phyloP scores from a whole-genome alignment of 2,113 vertebrate species.

The Podiceps cristatus region DNA sequence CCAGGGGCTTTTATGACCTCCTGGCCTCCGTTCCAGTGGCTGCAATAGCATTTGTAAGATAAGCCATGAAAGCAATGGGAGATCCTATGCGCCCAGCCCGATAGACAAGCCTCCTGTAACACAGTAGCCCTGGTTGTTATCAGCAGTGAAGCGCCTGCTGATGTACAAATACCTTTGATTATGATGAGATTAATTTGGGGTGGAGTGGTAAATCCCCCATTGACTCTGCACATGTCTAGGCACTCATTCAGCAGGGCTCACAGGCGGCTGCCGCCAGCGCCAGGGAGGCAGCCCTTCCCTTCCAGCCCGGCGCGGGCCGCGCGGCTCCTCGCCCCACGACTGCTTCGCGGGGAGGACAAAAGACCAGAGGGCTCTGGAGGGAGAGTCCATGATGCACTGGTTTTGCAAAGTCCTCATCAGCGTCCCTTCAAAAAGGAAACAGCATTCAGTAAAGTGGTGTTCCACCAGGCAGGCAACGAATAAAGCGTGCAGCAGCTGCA shows the following conservation, averaged over 20 bases:
- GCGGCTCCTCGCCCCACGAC: neutral
- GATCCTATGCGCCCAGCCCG: neutral
- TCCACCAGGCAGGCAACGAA: neutral
- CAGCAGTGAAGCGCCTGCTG: neutral
- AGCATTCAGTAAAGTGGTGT: fast-evolving
- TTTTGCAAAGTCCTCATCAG: neutral
- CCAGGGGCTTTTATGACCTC: neutral
- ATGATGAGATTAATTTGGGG: slow-evolving; percentile 21
- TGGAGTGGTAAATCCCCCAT: neutral
- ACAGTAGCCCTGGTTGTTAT: neutral
- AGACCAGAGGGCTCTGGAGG: neutral
- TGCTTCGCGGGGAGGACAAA: neutral
- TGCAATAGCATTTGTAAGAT: neutral
- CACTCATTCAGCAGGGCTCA: neutral
- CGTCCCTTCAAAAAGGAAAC: neutral
- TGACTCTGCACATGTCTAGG: neutral
- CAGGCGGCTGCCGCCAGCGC: neutral
- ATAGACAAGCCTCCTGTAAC: neutral
- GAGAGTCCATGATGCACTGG: fast-evolving
- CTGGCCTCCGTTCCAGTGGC: neutral
- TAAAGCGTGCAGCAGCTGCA: neutral
- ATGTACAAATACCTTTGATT: neutral
- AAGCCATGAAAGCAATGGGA: neutral
- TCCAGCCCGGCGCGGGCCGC: fast-evolving
- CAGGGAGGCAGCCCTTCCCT: neutral